These are phyloP conservation scores for Calliopsis andreniformis DNA, from an alignment of 1,140 invertebrate species.

Conservation along the genomic window DNA sequence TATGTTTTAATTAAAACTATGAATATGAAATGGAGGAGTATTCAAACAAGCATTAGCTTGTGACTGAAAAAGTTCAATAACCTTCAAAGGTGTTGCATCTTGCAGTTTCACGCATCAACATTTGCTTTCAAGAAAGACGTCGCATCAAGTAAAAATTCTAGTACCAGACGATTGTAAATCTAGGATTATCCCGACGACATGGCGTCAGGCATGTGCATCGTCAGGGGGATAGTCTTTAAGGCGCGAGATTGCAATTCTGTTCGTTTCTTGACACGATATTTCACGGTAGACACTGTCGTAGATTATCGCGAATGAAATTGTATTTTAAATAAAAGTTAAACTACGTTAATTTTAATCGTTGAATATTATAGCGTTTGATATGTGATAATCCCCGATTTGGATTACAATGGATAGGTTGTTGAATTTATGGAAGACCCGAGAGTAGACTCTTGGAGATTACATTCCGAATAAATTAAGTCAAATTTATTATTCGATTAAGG, in stretches of 20 bases:
- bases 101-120: not conserved
- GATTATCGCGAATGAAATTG: not conserved
- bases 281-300: not conserved
- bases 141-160: not conserved
- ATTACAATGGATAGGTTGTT: no score
- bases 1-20: constrained; percentile 17
- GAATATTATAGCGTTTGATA: no score
- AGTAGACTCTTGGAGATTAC: no score
- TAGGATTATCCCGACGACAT: constrained; percentile 13
- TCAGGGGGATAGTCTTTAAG: not conserved
- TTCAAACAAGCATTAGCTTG: no score
- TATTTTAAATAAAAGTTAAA: not conserved
- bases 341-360: no score
- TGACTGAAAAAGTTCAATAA: constrained; percentile 14
- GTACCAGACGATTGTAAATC: constrained; percentile 22
- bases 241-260: not conserved
- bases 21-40: not conserved
- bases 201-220: constrained; percentile 1
- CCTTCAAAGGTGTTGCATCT: not conserved
- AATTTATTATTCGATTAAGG: no score
- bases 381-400: no score
- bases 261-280: not conserved
- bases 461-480: no score
- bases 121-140: no score
- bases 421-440: no score